Conservation (phyloP, 2,113 vertebrate genomes). For the Muntiacus reevesi region DNA sequence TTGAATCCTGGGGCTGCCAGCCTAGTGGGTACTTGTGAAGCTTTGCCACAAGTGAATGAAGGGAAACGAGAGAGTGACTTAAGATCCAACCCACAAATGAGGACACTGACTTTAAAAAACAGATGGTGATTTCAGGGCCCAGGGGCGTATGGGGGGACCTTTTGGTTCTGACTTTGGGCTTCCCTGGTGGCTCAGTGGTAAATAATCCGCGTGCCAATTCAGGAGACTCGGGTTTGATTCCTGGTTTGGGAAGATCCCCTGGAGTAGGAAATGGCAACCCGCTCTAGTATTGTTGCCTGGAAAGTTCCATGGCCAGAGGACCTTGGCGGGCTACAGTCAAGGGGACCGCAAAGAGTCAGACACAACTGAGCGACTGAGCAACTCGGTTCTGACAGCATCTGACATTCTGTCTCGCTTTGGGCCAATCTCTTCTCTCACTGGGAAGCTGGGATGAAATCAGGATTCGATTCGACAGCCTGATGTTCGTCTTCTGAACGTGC, state of each 20-base stretch:
- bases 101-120: neutral
- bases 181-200: neutral
- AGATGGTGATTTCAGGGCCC: neutral
- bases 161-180: neutral
- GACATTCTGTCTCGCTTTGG: neutral
- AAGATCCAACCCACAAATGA: neutral
- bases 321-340: neutral
- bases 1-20: neutral
- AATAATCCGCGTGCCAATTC: neutral
- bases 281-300: neutral
- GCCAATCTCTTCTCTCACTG: neutral
- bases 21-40: neutral
- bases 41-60: neutral
- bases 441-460: constrained; percentile 12
- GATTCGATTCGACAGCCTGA: neutral
- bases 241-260: neutral
- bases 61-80: neutral
- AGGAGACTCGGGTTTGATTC: neutral
- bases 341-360: neutral
- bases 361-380: neutral
- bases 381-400: neutral
- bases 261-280: neutral
- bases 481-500: neutral
- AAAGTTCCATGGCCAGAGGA: neutral
- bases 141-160: neutral